These are phyloP conservation scores for Choristoneura rosaceana DNA, from an alignment of 2,888 invertebrate genomes.

Conservation along the genomic window DNA sequence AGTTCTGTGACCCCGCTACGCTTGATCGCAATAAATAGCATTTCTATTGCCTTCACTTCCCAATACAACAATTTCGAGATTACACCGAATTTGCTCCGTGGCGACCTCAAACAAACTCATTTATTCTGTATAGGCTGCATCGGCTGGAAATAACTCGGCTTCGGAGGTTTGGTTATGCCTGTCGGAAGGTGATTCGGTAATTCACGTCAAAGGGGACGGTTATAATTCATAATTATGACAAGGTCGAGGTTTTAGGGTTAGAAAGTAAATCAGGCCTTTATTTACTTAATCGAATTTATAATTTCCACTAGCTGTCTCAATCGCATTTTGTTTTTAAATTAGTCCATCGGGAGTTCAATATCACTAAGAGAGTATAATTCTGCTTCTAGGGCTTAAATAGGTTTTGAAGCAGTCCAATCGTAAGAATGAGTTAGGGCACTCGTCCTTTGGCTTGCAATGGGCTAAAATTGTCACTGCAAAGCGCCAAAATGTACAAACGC, in stretches of 20 bases:
- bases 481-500: too few relatives aligned
- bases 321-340: too few relatives aligned
- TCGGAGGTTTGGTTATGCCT: slow-evolving; percentile 20
- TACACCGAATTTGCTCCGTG: slow-evolving; percentile 42
- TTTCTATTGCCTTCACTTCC: slow-evolving; percentile 65
- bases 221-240: background rate
- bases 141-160: slow-evolving; percentile 20
- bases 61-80: slow-evolving; percentile 55
- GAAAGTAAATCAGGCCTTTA: background rate
- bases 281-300: background rate
- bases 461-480: too few relatives aligned
- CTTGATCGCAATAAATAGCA: slow-evolving; percentile 72
- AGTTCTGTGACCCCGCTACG: slow-evolving; percentile 82
- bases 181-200: slow-evolving; percentile 13
- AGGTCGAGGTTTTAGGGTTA: slow-evolving; percentile 8
- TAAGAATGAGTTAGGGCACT: too few relatives aligned
- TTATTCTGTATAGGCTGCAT: slow-evolving; percentile 25
- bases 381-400: too few relatives aligned
- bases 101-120: slow-evolving; percentile 37
- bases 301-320: background rate
- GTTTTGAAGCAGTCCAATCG: too few relatives aligned
- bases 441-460: too few relatives aligned
- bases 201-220: slow-evolving; percentile 14
- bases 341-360: too few relatives aligned
- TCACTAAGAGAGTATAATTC: too few relatives aligned